Base-by-base conservation (phyloP, 2,113 vertebrate genomes). In the Herpetotheres cachinnans region DNA sequence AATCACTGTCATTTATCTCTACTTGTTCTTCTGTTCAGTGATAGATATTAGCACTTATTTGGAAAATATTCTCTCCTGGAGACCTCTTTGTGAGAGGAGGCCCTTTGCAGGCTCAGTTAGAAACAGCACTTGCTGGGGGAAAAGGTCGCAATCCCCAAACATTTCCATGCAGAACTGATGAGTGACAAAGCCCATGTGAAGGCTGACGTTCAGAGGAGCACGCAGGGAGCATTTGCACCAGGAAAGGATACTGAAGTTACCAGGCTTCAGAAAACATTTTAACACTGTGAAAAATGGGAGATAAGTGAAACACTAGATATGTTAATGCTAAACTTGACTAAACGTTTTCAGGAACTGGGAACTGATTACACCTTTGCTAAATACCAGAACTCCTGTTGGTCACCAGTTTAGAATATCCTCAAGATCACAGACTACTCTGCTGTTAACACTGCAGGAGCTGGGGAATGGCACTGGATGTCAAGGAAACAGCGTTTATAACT, bases 381-480 rank as follows among this genome's bases (percentile, higher is more conserved):
- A 62, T 30, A 77, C 32, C 50, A 69, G 17, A 44, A 69, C 46
- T 87, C 16, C 36, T 78, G 49, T 7, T 42, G 30, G 30, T 82
- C n/a, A 86, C 0, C n/a, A 49, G 34, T 52, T 90, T 20, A 66
- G 5, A 73, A 77, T 9, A 30, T 1, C 25, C 44, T 67, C 30
- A 44, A 38, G 38, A 70, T 17, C 3, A 0, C 40, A 62, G 34
- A 67, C 10, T 0, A 0, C 26, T 76, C 29, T 70, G 21, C 5
- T 49, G 14, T 42, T 84, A 89, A 54, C 25, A 10, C 38, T 47
- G 22, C 8, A 3, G 21, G 70, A 65, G 17, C 17, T 56, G 18
- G 11, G 21, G 56, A 90, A 83, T 4, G 11, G 34, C 24, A 62
- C 4, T 29, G 47, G 32, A 20, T 46, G 12, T 27, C 67, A 50